A percentile compares a stretch with the other conserved stretches of the same genome.
These are phyloP conservation scores for Aphaenogaster ashmeadi DNA, from an alignment of 1,140 invertebrate genomes.

Conservation along the genomic window DNA sequence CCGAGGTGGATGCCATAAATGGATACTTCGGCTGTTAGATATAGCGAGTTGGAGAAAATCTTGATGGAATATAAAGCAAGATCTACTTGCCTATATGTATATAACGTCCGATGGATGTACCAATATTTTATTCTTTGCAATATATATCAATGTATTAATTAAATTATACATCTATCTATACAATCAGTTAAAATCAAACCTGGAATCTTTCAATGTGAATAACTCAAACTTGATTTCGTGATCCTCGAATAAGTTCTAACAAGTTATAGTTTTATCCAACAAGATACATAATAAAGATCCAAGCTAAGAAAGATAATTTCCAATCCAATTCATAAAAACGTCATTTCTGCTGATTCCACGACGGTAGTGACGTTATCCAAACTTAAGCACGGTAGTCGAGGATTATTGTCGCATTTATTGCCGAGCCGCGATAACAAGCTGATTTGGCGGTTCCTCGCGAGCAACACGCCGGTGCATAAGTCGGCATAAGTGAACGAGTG, in stretches of 20 bases:
- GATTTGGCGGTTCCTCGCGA: slow-evolving; percentile 58
- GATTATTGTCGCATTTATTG: slow-evolving; percentile 54
- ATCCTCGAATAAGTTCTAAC: neutral
- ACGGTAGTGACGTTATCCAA: slow-evolving; percentile 5
- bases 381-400: neutral
- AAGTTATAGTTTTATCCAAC: neutral
- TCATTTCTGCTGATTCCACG: neutral
- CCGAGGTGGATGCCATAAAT: slow-evolving; percentile 19
- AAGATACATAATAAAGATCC: neutral
- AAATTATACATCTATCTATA: neutral
- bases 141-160: neutral
- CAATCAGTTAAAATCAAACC: neutral
- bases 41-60: slow-evolving; percentile 14
- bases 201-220: neutral
- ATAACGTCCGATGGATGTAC: neutral
- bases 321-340: neutral
- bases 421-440: slow-evolving; percentile 58
- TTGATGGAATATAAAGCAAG: neutral
- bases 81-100: neutral
- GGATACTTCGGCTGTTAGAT: slow-evolving; percentile 10
- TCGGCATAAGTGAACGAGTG: slow-evolving; percentile 62
- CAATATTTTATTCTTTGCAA: neutral
- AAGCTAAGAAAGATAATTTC: neutral
- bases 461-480: slow-evolving; percentile 55
- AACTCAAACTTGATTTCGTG: neutral